A percentile compares a stretch with the other conserved stretches of the same genome.
phyloP scores from a whole-genome alignment of 2,888 invertebrate genomes.

The Nyleta sp. region DNA sequence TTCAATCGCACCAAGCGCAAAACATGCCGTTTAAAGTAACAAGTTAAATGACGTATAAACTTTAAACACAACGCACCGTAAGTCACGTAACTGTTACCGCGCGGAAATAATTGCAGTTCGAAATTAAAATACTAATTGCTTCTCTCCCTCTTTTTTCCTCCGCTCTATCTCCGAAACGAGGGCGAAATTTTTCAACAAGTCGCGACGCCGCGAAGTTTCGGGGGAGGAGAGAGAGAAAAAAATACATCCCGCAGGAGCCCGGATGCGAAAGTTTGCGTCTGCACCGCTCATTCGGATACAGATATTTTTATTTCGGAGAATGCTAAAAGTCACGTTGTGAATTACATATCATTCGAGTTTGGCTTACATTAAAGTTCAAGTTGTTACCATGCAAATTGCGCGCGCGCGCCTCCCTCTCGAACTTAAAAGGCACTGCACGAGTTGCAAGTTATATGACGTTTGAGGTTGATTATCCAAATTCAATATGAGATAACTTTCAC shows the following conservation, averaged over 20 bases:
- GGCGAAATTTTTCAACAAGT: background rate
- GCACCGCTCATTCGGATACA: slow-evolving; percentile 34
- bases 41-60: too few relatives aligned
- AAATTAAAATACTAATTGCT: too few relatives aligned
- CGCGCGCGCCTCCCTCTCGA: slow-evolving; percentile 57
- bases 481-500: slow-evolving; percentile 62
- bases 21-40: too few relatives aligned
- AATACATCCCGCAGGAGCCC: background rate
- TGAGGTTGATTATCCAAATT: slow-evolving; percentile 64
- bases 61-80: too few relatives aligned
- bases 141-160: too few relatives aligned
- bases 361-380: slow-evolving; percentile 61
- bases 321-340: slow-evolving; percentile 62
- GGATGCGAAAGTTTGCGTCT: slow-evolving; percentile 33
- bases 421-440: slow-evolving; percentile 64
- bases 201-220: background rate
- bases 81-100: too few relatives aligned
- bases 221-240: background rate
- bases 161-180: background rate
- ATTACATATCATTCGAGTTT: slow-evolving; percentile 63
- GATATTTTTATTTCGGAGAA: slow-evolving; percentile 57
- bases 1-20: too few relatives aligned
- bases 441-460: slow-evolving; percentile 64
- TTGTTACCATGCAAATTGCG: slow-evolving; percentile 66
- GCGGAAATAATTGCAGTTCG: too few relatives aligned